Evolutionary conservation across 2,888 invertebrate genomes (phyloP), one percentile per base, ranked within the genome.

Genomic region (Rapana venosa): DNA sequence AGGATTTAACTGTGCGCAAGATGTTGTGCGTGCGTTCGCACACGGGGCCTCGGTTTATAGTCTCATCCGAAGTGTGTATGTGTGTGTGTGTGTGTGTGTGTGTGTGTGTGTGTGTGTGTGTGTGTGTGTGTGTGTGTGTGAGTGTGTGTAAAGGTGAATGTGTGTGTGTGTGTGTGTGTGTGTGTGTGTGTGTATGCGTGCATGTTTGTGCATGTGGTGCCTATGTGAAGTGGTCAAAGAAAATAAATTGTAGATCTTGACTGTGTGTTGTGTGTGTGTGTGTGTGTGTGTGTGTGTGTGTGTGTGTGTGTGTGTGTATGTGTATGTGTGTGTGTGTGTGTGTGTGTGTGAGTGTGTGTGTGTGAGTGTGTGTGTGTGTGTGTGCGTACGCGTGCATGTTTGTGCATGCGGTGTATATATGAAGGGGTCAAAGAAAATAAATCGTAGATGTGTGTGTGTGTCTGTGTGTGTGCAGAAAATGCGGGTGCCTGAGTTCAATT

Each of bases 241-340:
- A n/a, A n/a, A n/a, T n/a, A n/a, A n/a, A n/a, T n/a, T n/a, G n/a
- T n/a, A n/a, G n/a, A n/a, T n/a, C n/a, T n/a, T n/a, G n/a, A n/a
- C n/a, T n/a, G n/a, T n/a, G n/a, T n/a, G n/a, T n/a, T n/a, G 74
- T 74, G 74, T 74, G 74, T 74, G 74, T 74, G 74, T 74, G 74
- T 74, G 74, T 74, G 74, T 74, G 74, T 74, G 74, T 74, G 74
- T 74, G 74, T 30, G 74, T 30, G 74, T 30, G 13, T 74, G 13
- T 1, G 74, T n/a, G 74, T n/a, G 74, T 4, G 74, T 74, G 74
- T 74, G 74, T 74, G 74, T 74, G 74, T 74, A n/a, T 74, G 74
- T 74, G 74, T 74, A n/a, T 74, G 74, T 74, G 74, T 74, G 74
- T 74, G 74, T n/a, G n/a, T n/a, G 74, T 74, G n/a, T n/a, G n/a